A percentile compares a stretch with the other conserved stretches of the same genome.
Conservation (phyloP, 2,888 invertebrate species). For the Tipula confusa region DNA sequence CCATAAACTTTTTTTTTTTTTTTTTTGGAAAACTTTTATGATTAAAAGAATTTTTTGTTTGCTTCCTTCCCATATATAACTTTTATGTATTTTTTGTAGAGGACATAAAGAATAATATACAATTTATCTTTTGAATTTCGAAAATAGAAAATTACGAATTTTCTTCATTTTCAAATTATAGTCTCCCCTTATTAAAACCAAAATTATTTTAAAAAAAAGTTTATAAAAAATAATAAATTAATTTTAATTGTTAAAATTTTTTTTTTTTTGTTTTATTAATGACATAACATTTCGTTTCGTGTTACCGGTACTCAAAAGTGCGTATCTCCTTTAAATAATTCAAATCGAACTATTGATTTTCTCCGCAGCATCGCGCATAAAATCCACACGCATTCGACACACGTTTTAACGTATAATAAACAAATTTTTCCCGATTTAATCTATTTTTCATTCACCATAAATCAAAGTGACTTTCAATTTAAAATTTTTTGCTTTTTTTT, state of each 20-base stretch:
- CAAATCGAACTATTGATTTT: not conserved
- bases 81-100: not conserved
- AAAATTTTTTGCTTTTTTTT: not conserved
- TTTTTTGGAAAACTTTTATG: constrained; percentile 17
- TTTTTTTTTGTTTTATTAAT: not conserved
- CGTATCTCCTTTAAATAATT: not conserved
- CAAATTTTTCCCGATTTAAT: not conserved
- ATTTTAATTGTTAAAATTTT: constrained; percentile 8
- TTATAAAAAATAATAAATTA: constrained; percentile 12
- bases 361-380: not conserved
- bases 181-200: not conserved
- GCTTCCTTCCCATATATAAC: constrained; percentile 3
- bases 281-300: not conserved
- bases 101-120: not conserved
- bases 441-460: constrained; percentile 20
- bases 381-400: not conserved
- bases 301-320: not conserved
- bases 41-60: constrained; percentile 25
- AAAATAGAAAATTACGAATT: not conserved
- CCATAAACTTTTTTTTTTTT: not conserved
- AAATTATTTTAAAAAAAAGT: not conserved
- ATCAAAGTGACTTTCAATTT: constrained; percentile 16
- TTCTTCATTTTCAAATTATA: not conserved
- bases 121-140: not conserved
- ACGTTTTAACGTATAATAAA: not conserved